A percentile compares a stretch with the other conserved stretches of the same genome.
These are phyloP conservation scores for Rhinella marina DNA, from an alignment of 2,797 vertebrate genomes.

Conservation along the genomic window DNA sequence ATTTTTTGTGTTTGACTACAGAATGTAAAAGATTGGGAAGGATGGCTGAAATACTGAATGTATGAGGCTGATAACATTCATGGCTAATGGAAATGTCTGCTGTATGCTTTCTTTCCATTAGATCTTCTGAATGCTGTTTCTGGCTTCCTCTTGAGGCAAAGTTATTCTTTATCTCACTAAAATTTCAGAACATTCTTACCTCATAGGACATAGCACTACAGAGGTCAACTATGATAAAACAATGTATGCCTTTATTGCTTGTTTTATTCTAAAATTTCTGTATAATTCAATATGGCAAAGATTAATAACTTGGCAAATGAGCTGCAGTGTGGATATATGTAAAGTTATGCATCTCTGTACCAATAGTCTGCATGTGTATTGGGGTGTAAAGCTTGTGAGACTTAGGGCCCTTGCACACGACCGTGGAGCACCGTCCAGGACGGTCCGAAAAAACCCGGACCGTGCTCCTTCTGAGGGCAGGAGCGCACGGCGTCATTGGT, in stretches of 20 bases:
- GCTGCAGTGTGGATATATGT: no score
- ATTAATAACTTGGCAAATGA: no score
- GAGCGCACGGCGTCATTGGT: no score
- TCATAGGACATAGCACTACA: background rate
- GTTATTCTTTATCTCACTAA: background rate
- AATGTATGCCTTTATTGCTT: background rate
- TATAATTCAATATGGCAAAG: no score
- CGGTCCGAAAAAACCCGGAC: no score
- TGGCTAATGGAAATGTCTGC: background rate
- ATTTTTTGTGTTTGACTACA: background rate
- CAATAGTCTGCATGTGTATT: no score
- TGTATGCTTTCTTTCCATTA: background rate
- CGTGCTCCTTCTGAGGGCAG: no score
- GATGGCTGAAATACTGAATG: background rate
- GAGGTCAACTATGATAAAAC: background rate
- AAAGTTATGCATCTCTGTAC: no score
- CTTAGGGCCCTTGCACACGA: no score
- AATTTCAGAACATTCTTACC: background rate
- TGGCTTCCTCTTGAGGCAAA: background rate
- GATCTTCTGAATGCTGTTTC: background rate
- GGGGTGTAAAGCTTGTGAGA: no score
- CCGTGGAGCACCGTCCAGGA: no score
- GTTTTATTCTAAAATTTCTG: background rate
- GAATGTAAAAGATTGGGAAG: background rate
- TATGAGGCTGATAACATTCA: background rate